Base-by-base conservation (phyloP, 35 echinoderm and acorn worm species). In the Patiria miniata region DNA sequence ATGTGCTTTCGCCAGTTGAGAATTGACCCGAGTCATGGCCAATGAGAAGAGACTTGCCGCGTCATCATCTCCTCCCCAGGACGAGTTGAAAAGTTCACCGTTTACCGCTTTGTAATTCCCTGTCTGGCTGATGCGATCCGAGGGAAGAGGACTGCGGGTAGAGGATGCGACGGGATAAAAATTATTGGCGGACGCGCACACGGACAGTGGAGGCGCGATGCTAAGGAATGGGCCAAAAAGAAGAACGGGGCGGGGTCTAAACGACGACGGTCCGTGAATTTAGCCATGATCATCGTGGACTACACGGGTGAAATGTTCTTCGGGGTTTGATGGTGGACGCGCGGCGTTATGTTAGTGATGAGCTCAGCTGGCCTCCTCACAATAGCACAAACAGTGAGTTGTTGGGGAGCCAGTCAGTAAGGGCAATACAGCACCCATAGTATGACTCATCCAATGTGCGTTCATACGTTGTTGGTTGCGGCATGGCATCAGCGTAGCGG, bases 11-110 rank as follows among this genome's bases (percentile, higher is more conserved):
- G 65, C 65, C 65, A 30, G n/a, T 36, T 73, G 65, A 28, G 26
- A 47, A 14, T 30, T 73, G 65, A 73, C 65, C 65, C 29, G 19
- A 30, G 29, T 34, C 23, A 32, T 26, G 65, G 26, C 65, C 65
- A 73, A 73, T 73, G 26, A 73, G 26, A 73, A 34, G 65, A 1
- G 26, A 73, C 23, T 34, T 12, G 10, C 29, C 14, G 65, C 65
- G 65, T 32, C 65, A 73, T 73, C 65, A 32, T 73, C 65, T 30
- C 65, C 65, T 32, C 34, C 0, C 26, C 23, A 34, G 34, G 26
- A 30, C n/a, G 65, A 73, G 65, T 73, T 73, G 65, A 73, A 73
- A 73, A 73, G 65, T 73, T 73, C 65, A 73, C 34, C 65, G 23
- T 73, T 73, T 68, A n/a, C 60, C 60, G 60, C 60, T 68, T 73